phyloP scores from a whole-genome alignment of 2,113 vertebrate species.

The Columba janthina region DNA sequence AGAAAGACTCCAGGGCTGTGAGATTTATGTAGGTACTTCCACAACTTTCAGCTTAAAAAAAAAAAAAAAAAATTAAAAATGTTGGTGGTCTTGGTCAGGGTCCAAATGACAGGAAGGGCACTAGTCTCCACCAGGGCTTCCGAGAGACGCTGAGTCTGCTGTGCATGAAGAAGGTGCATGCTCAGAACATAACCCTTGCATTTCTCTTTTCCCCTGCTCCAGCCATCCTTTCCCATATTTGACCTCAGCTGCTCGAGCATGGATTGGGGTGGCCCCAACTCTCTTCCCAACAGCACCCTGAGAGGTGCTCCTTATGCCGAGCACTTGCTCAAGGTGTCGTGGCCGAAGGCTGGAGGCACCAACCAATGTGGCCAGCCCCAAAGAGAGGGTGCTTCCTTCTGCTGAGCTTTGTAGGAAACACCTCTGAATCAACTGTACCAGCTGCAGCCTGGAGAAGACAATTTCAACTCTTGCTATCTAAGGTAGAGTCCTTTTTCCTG shows the following conservation, averaged over 20 bases:
- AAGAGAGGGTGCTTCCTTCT: neutral
- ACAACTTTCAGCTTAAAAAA: neutral
- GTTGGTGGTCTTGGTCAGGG: neutral
- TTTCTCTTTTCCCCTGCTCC: neutral
- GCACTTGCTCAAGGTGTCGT: neutral
- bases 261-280: rapidly evolving
- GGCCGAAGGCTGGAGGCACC: neutral
- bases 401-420: neutral
- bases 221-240: neutral
- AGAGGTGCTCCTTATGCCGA: neutral
- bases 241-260: neutral
- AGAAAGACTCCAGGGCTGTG: neutral
- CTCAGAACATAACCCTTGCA: neutral
- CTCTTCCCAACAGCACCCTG: neutral
- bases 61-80: neutral
- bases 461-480: neutral
- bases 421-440: neutral
- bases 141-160: neutral
- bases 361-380: neutral
- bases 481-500: neutral
- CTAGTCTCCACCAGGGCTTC: neutral
- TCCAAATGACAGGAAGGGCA: neutral
- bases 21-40: neutral
- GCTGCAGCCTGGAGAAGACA: neutral
- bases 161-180: neutral